These are phyloP conservation scores for Phrynocephalus forsythii DNA, from an alignment of 2,797 vertebrate genomes.

Conservation along the genomic window DNA sequence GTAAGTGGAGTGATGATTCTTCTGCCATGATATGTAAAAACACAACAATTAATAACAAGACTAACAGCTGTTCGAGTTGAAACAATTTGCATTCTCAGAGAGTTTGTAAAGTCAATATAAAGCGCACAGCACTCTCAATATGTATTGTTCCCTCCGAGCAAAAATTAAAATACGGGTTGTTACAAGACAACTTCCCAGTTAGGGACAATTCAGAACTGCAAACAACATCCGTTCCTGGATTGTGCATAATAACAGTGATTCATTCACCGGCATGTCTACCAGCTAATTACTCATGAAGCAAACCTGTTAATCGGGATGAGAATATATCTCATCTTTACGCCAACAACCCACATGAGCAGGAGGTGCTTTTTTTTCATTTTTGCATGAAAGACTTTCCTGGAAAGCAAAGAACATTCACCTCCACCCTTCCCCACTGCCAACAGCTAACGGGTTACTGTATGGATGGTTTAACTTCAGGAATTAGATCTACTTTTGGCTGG, in stretches of 20 bases:
- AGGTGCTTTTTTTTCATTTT: background rate
- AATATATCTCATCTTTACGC: slow-evolving; percentile 3
- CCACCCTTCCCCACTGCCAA: background rate
- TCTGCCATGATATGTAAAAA: background rate
- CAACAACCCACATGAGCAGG: background rate
- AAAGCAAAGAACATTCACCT: background rate
- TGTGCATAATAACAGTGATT: background rate
- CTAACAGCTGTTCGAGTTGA: background rate
- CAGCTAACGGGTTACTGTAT: background rate
- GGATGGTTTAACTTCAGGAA: background rate
- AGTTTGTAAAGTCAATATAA: background rate
- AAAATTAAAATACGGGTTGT: background rate
- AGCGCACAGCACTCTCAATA: background rate
- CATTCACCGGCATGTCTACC: background rate
- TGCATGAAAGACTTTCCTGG: background rate
- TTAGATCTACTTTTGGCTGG: background rate
- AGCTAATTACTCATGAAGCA: slow-evolving; percentile 9
- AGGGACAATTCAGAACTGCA: background rate
- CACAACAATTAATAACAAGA: background rate
- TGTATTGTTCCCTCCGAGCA: no score
- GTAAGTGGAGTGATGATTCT: no score
- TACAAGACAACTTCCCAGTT: background rate
- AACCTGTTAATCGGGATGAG: slow-evolving; percentile 2
- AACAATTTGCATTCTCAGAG: background rate
- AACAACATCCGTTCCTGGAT: background rate